phyloP scores from a whole-genome alignment of 2,113 vertebrate species.

The Procavia capensis region DNA sequence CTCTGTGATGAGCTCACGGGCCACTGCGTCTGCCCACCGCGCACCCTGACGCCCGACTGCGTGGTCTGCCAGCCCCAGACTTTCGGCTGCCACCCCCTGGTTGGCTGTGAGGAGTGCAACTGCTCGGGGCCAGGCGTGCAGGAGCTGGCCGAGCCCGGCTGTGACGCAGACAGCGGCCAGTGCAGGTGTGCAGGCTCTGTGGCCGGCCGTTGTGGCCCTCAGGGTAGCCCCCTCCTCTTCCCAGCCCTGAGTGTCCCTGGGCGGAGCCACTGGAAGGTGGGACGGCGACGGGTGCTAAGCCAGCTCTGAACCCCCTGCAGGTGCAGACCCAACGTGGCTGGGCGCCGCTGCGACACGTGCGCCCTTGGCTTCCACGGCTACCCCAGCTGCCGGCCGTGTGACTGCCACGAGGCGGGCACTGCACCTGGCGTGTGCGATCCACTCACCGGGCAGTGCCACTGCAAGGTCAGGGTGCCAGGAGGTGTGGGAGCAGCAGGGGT shows the following conservation, averaged over 20 bases:
- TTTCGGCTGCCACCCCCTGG: slow-evolving; percentile 96
- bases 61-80: slow-evolving; percentile 93
- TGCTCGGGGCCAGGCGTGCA: slow-evolving; percentile 92
- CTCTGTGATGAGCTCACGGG: slow-evolving; percentile 95
- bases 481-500: accelerated
- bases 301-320: slow-evolving; percentile 78
- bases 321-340: slow-evolving; percentile 93
- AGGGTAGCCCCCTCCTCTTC: accelerated
- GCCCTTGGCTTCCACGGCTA: slow-evolving; percentile 93
- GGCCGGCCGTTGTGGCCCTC: no score
- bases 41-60: slow-evolving; percentile 93
- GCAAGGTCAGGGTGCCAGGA: slow-evolving; percentile 89
- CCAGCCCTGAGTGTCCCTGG: not conserved
- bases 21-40: slow-evolving; percentile 95
- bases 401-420: slow-evolving; percentile 93
- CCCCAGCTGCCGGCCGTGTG: slow-evolving; percentile 92
- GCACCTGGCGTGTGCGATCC: slow-evolving; percentile 90
- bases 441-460: slow-evolving; percentile 92
- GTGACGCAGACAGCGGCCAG: slow-evolving; percentile 93
- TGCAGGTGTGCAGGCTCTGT: slow-evolving; percentile 90
- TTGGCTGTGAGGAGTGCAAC: slow-evolving; percentile 97
- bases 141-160: slow-evolving; percentile 87
- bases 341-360: slow-evolving; percentile 94
- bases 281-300: not conserved
- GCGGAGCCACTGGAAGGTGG: not conserved